Conservation (phyloP, 2,797 vertebrate species). For the Cyprinella venusta region DNA sequence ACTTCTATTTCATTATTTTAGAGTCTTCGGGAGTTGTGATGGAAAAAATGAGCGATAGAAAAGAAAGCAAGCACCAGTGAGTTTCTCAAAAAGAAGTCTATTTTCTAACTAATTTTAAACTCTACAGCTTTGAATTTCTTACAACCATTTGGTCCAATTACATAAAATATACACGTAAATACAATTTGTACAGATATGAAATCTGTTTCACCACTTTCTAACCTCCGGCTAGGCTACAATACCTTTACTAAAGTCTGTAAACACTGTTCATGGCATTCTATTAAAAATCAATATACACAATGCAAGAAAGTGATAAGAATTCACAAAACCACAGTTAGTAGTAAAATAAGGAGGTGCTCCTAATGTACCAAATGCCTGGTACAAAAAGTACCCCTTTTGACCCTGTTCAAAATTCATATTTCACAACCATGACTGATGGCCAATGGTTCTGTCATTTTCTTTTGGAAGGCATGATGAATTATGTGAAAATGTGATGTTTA, state of each 20-base stretch:
- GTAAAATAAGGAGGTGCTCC: conserved; percentile 51
- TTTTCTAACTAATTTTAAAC: conserved; percentile 50
- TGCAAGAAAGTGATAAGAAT: conserved; percentile 53
- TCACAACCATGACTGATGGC: conserved; percentile 17
- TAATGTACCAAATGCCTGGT: conserved; percentile 35
- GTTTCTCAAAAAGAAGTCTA: conserved; percentile 50
- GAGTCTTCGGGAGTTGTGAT: background rate
- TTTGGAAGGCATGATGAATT: conserved; percentile 24
- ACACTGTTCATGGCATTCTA: conserved; percentile 66
- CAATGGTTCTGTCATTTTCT: conserved; percentile 13
- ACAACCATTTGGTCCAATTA: conserved; percentile 72
- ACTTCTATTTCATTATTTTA: background rate
- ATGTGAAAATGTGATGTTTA: conserved; percentile 6
- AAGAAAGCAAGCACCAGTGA: conserved; percentile 14
- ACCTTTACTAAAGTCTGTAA: conserved; percentile 63
- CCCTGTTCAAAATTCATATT: conserved; percentile 49
- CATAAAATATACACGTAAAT: conserved; percentile 60
- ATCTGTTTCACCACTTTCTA: conserved; percentile 40
- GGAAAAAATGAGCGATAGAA: background rate
- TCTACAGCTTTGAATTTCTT: conserved; percentile 51
- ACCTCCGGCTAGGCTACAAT: conserved; percentile 33
- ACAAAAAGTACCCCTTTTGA: conserved; percentile 46
- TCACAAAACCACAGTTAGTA: conserved; percentile 46
- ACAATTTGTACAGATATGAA: conserved; percentile 60
- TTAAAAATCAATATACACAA: conserved; percentile 53